Evolutionary conservation across 2,888 invertebrate genomes (phyloP), one percentile per base, ranked within the genome.

Genomic region (Baccha elongata): DNA sequence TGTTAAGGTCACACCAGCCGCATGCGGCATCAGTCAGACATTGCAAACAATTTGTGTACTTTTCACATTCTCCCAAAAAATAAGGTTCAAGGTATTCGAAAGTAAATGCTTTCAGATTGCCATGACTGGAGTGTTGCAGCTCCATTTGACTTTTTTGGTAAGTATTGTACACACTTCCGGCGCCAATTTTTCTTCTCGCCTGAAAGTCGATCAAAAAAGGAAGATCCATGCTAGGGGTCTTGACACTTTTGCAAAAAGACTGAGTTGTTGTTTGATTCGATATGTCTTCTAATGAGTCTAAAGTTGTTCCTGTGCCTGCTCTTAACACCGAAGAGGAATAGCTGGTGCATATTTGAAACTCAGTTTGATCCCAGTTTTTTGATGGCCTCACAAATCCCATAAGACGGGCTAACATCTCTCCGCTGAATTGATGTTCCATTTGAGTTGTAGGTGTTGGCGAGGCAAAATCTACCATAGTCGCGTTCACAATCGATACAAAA

Each of bases 1-100:
- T 91, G n/a, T 93, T 94, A 8, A 95, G 89, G 81, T 96, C 95
- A 88, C 98, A 98, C 98, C 98, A 98, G 1, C 97, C 97, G 88
- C 98, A 98, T 13, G 94, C 93, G 0, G 96, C 95, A 90, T 98
- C 98, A 0, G 96, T 95, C 65, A 98, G 91, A 88, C 98, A 98
- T 83, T 96, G 94, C 32, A 97, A 91, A 87, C 98, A 98, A 90
- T 97, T 98, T 85, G 92, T 93, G 89, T 97, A 96, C 64, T 93
- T 92, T 0, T 92, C 91, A 88, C 98, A 98, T 26, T 94, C 92
- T 0, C 96, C 96, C 73, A 95, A 94, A 67, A 95, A 95, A 90
- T 94, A 98, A 0, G 98, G 97, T 89, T 98, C 97, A 81, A 98
- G 91, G 89, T 96, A 96, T 88, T 97, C 96, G 87, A 96, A 96